Conservation (phyloP, 2,113 vertebrate genomes). For the Acanthisitta chloris region DNA sequence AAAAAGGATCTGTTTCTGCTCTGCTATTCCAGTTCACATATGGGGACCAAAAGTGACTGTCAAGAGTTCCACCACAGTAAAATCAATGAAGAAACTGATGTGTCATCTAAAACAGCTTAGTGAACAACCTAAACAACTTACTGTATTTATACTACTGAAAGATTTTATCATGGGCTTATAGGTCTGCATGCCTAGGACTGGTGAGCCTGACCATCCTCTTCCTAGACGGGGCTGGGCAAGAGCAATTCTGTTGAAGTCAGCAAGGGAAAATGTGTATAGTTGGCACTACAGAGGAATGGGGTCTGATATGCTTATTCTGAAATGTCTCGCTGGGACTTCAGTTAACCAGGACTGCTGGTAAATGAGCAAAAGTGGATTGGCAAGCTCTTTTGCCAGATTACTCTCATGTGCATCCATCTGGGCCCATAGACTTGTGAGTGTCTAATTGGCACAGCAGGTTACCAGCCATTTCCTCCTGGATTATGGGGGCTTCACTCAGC, state of each 20-base stretch:
- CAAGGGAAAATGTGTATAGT: not conserved
- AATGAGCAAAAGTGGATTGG: not conserved
- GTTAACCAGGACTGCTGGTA: not conserved
- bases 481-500: not conserved
- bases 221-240: not conserved
- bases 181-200: not conserved
- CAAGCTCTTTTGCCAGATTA: not conserved
- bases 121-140: not conserved
- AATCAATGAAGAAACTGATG: not conserved
- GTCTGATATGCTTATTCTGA: not conserved
- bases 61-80: not conserved
- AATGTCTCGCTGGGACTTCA: not conserved
- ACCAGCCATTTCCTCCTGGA: not conserved
- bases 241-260: not conserved
- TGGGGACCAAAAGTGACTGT: not conserved
- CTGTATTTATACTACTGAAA: fast-evolving
- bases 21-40: not conserved
- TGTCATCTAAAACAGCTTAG: not conserved
- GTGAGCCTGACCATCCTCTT: not conserved
- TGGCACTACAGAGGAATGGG: not conserved
- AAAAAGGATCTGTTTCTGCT: not conserved
- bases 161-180: not conserved
- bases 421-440: not conserved
- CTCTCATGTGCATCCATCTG: not conserved
- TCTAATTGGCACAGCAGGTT: not conserved